Conservation (phyloP, 1,140 invertebrate species). For the Drosophila oshimai region DNA sequence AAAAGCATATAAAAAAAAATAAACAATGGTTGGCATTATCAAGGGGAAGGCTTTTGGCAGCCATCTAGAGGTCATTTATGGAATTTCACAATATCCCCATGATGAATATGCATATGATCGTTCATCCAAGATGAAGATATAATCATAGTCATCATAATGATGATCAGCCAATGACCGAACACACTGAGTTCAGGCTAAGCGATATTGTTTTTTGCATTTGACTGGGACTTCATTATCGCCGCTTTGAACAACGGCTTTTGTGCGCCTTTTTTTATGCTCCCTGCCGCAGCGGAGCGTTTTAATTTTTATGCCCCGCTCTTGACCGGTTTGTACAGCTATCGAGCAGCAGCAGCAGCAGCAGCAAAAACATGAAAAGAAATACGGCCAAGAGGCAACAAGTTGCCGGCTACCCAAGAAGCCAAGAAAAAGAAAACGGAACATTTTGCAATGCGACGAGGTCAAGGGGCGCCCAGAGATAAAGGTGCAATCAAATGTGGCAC, state of each 20-base stretch:
- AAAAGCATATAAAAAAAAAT: slow-evolving; percentile 10
- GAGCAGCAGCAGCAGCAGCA: slow-evolving; percentile 16
- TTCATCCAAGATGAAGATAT: slow-evolving; percentile 7
- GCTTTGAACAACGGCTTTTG: slow-evolving; percentile 54
- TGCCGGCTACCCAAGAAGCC: slow-evolving; percentile 33
- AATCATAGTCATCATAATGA: not conserved
- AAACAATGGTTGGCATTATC: slow-evolving; percentile 54
- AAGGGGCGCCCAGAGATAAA: slow-evolving; percentile 44
- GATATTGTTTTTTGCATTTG: slow-evolving; percentile 27
- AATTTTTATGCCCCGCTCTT: slow-evolving; percentile 68
- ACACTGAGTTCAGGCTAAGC: slow-evolving; percentile 30
- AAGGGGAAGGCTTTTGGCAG: slow-evolving; percentile 55
- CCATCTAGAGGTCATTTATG: slow-evolving; percentile 48
- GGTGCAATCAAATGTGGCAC: slow-evolving; percentile 35
- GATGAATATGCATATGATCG: slow-evolving; percentile 35
- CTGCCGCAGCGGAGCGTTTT: slow-evolving; percentile 40
- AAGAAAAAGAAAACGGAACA: slow-evolving; percentile 46
- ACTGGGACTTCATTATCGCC: slow-evolving; percentile 25
- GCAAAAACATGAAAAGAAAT: too few species aligned
- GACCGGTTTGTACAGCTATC: slow-evolving; percentile 76
- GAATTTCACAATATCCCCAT: slow-evolving; percentile 46
- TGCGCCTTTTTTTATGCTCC: slow-evolving; percentile 27
- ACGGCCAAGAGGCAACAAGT: slow-evolving; percentile 38
- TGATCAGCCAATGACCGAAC: slow-evolving; percentile 50
- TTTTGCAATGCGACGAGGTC: slow-evolving; percentile 74